Evolutionary conservation across 92 coral and sea anemone genomes (phyloP), one percentile per base, ranked within the genome.

Genomic region (Paragorgia papillata): DNA sequence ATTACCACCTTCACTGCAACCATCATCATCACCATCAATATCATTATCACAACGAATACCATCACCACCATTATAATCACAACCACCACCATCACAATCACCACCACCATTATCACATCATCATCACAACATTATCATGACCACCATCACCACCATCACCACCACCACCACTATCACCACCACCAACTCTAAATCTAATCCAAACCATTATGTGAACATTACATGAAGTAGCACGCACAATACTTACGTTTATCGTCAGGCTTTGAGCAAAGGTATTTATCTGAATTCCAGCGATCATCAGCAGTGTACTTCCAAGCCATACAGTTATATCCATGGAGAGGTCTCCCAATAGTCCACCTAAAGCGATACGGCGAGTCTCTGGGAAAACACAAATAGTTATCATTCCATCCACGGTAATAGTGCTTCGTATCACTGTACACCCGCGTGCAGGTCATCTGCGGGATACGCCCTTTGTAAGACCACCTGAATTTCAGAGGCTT

Each of bases 361-460:
- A 88, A 79, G 20, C 76, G 79, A 44, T 84, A 73, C 17, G 86
- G 81, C 19, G 88, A 84, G 20, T 83, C 63, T 9, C 61, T 75
- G 0, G 96, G 86, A 37, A 87, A 62, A 54, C 96, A 90, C 10
- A 90, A 83, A 40, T 65, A 85, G 62, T 86, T 90, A 43, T 90
- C 84, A 9, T 53, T 24, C 96, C 96, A 90, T 15, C 75, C 61
- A 15, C 30, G 25, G 44, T 84, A 70, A 7, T 51, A 13, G 1
- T 58, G 46, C 24, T 88, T 81, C 26, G 74, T 39, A 20, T 80
- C 81, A 51, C 71, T 84, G 34, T 40, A 66, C 9, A 83, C 80
- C 9, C 84, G 80, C 14, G 75, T 70, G 49, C 96, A 90, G 1
- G 76, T 26, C 86, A 81, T 85, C 53, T 74, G 84, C 0, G 43